phyloP scores from a whole-genome alignment of 2,113 vertebrate genomes.

The Excalfactoria chinensis region DNA sequence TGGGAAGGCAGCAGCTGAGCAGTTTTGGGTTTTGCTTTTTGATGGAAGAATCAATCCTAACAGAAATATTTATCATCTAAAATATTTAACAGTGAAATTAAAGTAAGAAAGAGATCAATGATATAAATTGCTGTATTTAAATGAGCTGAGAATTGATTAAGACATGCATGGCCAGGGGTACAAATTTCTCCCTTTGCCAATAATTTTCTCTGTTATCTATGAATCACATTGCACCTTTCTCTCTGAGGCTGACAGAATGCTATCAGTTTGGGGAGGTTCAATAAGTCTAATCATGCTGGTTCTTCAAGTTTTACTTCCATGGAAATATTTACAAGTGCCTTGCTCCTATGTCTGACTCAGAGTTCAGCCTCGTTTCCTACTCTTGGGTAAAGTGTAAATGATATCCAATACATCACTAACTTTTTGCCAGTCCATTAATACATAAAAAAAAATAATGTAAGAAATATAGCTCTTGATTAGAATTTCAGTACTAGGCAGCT shows the following conservation, averaged over 20 bases:
- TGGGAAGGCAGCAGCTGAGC: not conserved
- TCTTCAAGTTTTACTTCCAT: not conserved
- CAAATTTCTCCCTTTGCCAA: not conserved
- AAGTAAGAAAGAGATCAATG: conserved; percentile 15
- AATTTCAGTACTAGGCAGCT: not conserved
- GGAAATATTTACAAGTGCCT: not conserved
- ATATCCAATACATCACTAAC: not conserved
- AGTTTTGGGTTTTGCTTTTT: conserved; percentile 12
- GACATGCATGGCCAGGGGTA: not conserved
- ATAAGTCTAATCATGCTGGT: not conserved
- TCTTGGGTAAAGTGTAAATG: not conserved
- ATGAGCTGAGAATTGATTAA: conserved; percentile 40
- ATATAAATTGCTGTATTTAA: conserved; percentile 39
- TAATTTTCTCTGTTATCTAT: not conserved
- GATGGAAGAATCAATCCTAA: not conserved
- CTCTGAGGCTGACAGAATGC: not conserved
- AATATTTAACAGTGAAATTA: conserved; percentile 37
- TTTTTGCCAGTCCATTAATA: not conserved
- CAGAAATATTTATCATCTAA: not conserved
- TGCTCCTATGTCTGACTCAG: not conserved
- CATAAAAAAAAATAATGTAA: not conserved
- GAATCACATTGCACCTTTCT: not conserved
- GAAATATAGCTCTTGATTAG: not conserved
- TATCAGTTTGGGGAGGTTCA: not conserved
- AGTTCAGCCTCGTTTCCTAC: not conserved